A percentile compares a stretch with the other conserved stretches of the same genome.
Conservation (phyloP, 2,797 vertebrate species). For the Gambelia wislizenii region DNA sequence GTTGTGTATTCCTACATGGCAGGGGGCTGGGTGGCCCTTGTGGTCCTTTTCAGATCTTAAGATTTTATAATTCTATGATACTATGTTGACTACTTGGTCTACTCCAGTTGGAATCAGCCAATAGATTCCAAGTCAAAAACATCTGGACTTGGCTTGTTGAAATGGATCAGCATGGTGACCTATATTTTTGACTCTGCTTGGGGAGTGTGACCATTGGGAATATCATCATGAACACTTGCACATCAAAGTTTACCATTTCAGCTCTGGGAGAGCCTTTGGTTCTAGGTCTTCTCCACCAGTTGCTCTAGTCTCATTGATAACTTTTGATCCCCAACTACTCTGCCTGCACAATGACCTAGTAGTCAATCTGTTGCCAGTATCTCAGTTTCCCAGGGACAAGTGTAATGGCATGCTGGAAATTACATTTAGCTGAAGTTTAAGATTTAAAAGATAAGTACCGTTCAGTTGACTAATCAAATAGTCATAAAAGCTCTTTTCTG, state of each 20-base stretch:
- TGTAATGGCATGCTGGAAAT: constrained; percentile 47
- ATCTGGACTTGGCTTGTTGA: too few species aligned
- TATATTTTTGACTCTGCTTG: too few species aligned
- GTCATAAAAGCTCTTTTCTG: constrained; percentile 83
- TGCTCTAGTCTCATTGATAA: background rate
- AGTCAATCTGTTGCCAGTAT: constrained; percentile 31
- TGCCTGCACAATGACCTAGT: constrained; percentile 28
- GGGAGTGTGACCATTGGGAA: too few species aligned
- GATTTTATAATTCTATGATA: too few species aligned
- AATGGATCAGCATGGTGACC: too few species aligned
- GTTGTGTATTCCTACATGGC: too few species aligned
- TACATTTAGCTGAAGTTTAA: constrained; percentile 67
- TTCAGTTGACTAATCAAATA: constrained; percentile 84
- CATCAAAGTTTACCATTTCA: background rate
- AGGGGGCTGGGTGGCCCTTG: too few species aligned
- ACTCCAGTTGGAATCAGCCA: too few species aligned
- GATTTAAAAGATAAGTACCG: constrained; percentile 74
- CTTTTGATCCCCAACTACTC: background rate
- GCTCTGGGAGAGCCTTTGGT: background rate
- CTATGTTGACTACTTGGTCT: too few species aligned
- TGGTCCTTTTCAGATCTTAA: too few species aligned
- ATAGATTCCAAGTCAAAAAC: too few species aligned
- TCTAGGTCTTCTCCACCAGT: background rate
- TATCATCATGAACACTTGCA: too few species aligned
- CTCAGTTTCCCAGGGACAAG: constrained; percentile 47